Evolutionary conservation across 2,113 vertebrate species (phyloP).

Genomic region (Cyanoramphus novaezelandiae): DNA sequence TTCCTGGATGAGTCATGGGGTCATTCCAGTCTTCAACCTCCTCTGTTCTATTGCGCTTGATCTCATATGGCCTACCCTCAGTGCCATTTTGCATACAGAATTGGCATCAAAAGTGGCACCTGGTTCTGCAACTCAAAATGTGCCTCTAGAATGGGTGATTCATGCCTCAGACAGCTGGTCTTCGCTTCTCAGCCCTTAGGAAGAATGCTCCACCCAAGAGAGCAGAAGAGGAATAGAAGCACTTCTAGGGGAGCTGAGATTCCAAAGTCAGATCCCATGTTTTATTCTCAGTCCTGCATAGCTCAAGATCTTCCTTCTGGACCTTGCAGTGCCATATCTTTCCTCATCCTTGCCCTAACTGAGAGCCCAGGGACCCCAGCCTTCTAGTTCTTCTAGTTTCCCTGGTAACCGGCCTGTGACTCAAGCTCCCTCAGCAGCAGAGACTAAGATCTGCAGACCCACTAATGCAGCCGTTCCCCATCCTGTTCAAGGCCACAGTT

Average conservation of each 20-base stretch:
- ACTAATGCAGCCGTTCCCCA: fast-evolving
- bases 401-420: background rate
- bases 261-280: fast-evolving
- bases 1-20: background rate
- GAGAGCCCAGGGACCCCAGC: background rate
- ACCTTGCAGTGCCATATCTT: background rate
- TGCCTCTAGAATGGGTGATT: background rate
- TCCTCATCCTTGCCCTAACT: background rate
- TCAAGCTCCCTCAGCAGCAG: background rate
- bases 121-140: background rate
- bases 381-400: background rate
- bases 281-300: background rate
- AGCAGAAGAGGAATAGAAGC: background rate
- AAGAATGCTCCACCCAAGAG: background rate
- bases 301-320: background rate
- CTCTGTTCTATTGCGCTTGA: background rate
- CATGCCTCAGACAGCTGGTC: background rate
- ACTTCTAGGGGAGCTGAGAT: background rate
- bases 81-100: background rate
- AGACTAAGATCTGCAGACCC: background rate
- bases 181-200: background rate
- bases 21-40: background rate
- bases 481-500: fast-evolving
- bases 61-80: background rate
- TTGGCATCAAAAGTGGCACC: background rate